Base-by-base conservation (phyloP, 35 echinoderm and acorn worm genomes). In the Amphiura filiformis region DNA sequence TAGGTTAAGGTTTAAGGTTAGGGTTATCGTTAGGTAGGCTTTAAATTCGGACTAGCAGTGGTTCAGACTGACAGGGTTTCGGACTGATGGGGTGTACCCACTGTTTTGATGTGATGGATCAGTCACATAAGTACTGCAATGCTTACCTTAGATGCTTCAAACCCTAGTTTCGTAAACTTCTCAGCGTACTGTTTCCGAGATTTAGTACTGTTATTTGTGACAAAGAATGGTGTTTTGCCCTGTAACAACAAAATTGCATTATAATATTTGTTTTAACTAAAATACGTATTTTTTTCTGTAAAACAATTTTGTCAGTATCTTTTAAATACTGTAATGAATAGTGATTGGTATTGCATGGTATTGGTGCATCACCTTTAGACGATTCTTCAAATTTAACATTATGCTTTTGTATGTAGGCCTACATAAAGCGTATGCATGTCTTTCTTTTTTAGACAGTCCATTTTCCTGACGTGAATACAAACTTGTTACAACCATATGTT, bases 171-270 rank as follows among this genome's bases (percentile, higher is more conserved):
- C 3, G 40, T 84, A 39, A 95, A 95, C 77, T 89, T 92, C 86
- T 88, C 90, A 77, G 84, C 76, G 18, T 92, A 86, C 40, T 95
- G 89, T 80, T 70, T 80, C 38, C 93, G 39, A 33, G 93, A 95
- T 61, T 92, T 92, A 20, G 90, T 95, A 61, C 93, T 95, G 41
- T 95, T 92, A 64, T 95, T 95, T 17, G 93, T 95, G 41, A 95
- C 79, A 81, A 95, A 95, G 13, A 95, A 40, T 28, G 90, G 81
- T 76, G 83, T 84, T 76, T 95, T 95, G 0, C 93, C 93, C 93
- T 94, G 90, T 1, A 37, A 44, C 70, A 81, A 81, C 34, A 80
- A 34, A 82, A 75, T n/a, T n/a, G n/a, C 47, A 32, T 37, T 56
- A 0, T 88, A 81, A 35, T 17, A 80, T 22, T 1, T 42, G 11